These are phyloP conservation scores for Lasioglossum marginatum DNA, from an alignment of 2,888 invertebrate species.

Conservation along the genomic window DNA sequence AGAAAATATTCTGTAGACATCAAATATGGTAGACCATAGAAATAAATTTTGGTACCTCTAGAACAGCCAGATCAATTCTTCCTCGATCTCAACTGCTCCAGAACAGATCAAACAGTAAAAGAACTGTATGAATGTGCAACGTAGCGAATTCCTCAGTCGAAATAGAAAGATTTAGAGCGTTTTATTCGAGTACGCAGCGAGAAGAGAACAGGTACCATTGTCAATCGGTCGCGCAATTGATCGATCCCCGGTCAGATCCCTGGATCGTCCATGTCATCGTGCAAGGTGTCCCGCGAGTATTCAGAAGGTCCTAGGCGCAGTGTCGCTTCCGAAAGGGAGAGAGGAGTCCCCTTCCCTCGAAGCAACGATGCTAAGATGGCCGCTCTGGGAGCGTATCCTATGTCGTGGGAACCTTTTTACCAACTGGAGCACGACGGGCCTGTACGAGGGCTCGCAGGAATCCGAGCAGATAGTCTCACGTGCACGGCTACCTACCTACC, in stretches of 20 bases:
- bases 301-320: slow-evolving; percentile 40
- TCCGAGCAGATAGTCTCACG: slow-evolving; percentile 80
- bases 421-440: slow-evolving; percentile 82
- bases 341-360: slow-evolving; percentile 48
- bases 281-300: slow-evolving; percentile 51
- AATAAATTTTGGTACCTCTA: not conserved
- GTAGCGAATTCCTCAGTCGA: not conserved
- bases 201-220: slow-evolving; percentile 46
- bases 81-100: not conserved
- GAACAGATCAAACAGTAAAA: not conserved
- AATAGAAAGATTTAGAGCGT: too few relatives aligned
- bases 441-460: slow-evolving; percentile 68
- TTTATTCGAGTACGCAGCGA: not conserved
- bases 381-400: slow-evolving; percentile 73
- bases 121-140: not conserved
- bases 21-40: too few relatives aligned
- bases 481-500: slow-evolving; percentile 69
- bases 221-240: slow-evolving; percentile 34
- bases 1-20: too few relatives aligned
- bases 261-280: slow-evolving; percentile 3
- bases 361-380: slow-evolving; percentile 74
- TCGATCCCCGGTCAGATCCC: slow-evolving; percentile 35
- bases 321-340: slow-evolving; percentile 55
- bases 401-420: slow-evolving; percentile 84
- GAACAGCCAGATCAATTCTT: not conserved